phyloP scores from a whole-genome alignment of 2,888 invertebrate species.

The Bombylius major region DNA sequence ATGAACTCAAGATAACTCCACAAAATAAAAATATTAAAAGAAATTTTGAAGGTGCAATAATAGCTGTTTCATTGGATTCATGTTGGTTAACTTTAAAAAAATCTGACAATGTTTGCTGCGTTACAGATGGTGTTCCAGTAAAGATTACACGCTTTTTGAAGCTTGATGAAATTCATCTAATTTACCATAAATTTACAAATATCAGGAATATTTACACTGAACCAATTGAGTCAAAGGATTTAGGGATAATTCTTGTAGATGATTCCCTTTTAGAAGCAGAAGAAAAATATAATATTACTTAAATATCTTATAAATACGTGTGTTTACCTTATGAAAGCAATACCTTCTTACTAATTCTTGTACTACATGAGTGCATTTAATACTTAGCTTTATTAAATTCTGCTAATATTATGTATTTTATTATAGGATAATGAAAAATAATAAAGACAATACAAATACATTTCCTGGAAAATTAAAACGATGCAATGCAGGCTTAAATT shows the following conservation, averaged over 20 bases:
- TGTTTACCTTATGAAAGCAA: background rate
- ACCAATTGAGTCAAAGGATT: background rate
- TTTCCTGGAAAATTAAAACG: too few relatives aligned
- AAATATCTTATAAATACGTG: background rate
- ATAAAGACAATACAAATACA: too few relatives aligned
- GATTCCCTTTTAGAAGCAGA: too few relatives aligned
- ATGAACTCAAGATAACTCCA: too few relatives aligned
- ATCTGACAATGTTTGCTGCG: slow-evolving; percentile 1
- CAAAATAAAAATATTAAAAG: background rate
- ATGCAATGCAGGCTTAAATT: too few relatives aligned
- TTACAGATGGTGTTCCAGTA: slow-evolving; percentile 1
- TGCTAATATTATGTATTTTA: too few relatives aligned
- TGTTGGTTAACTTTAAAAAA: background rate
- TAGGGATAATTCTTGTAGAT: background rate
- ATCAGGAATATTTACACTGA: background rate
- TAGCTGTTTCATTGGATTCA: background rate
- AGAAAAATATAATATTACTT: too few relatives aligned
- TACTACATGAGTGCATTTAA: too few relatives aligned
- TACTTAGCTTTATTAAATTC: too few relatives aligned
- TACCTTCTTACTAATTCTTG: background rate
- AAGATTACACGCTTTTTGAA: slow-evolving; percentile 1
- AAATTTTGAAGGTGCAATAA: background rate
- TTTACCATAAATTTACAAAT: background rate
- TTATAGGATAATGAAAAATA: too few relatives aligned
- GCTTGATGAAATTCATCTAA: background rate